phyloP scores from a whole-genome alignment of 2,113 vertebrate species.

The Perccottus glenii region DNA sequence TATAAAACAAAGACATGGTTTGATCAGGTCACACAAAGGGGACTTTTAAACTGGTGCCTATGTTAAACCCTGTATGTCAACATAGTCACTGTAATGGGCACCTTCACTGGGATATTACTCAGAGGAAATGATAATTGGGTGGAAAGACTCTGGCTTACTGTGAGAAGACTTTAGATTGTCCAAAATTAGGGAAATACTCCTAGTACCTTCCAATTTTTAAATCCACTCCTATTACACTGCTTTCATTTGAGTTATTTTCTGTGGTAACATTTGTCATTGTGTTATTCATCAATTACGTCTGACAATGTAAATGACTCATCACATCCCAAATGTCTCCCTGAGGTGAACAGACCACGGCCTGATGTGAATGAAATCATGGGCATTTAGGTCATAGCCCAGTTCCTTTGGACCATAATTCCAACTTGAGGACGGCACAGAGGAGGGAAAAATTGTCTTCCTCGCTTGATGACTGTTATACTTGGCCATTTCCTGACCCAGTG shows the following conservation, averaged over 20 bases:
- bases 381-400: conserved; percentile 57
- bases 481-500: conserved; percentile 67
- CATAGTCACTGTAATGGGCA: conserved; percentile 1
- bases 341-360: conserved; percentile 44
- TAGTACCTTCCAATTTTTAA: conserved; percentile 31
- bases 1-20: no score
- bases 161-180: conserved; percentile 33
- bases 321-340: conserved; percentile 60
- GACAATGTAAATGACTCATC: conserved; percentile 73
- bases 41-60: not conserved
- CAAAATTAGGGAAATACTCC: conserved; percentile 47
- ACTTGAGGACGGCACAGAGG: conserved; percentile 39
- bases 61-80: not conserved
- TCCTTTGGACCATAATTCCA: conserved; percentile 38
- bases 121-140: not conserved
- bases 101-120: conserved; percentile 1
- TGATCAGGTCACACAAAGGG: not conserved
- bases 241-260: conserved; percentile 51
- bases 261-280: conserved; percentile 50
- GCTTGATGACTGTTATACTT: conserved; percentile 62
- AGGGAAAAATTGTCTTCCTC: conserved; percentile 52
- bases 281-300: conserved; percentile 71
- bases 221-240: conserved; percentile 40
- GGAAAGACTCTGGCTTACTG: conserved; percentile 11
- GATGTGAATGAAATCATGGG: conserved; percentile 62